phyloP scores from a whole-genome alignment of 2,113 vertebrate species.

The Cinclus mexicanus region DNA sequence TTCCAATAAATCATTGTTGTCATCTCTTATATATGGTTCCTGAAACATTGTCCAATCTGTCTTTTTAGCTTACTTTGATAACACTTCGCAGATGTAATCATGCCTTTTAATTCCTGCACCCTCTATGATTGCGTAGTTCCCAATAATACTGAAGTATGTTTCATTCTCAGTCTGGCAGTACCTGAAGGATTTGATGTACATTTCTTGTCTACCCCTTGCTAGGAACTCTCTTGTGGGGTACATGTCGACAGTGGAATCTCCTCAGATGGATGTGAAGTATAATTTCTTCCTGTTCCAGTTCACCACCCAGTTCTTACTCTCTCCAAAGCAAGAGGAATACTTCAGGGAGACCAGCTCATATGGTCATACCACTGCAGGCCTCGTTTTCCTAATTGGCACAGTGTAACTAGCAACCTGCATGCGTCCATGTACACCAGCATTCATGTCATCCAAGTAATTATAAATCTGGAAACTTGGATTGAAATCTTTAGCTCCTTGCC shows the following conservation, averaged over 20 bases:
- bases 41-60: neutral
- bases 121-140: neutral
- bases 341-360: fast-evolving
- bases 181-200: neutral
- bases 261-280: neutral
- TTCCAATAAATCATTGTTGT: too few relatives aligned
- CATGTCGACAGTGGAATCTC: neutral
- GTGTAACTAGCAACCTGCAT: neutral
- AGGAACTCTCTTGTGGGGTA: neutral
- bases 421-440: neutral
- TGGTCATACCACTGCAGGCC: fast-evolving
- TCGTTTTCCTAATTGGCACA: neutral
- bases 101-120: neutral
- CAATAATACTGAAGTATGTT: fast-evolving
- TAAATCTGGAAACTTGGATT: neutral
- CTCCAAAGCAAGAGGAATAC: neutral
- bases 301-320: neutral
- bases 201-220: neutral
- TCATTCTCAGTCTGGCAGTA: neutral
- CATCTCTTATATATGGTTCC: neutral
- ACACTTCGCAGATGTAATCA: neutral
- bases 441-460: neutral
- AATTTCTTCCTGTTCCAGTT: neutral
- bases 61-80: neutral
- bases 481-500: neutral